Conservation (phyloP, 2,797 vertebrate genomes). For the Tragelaphus eurycerus region DNA sequence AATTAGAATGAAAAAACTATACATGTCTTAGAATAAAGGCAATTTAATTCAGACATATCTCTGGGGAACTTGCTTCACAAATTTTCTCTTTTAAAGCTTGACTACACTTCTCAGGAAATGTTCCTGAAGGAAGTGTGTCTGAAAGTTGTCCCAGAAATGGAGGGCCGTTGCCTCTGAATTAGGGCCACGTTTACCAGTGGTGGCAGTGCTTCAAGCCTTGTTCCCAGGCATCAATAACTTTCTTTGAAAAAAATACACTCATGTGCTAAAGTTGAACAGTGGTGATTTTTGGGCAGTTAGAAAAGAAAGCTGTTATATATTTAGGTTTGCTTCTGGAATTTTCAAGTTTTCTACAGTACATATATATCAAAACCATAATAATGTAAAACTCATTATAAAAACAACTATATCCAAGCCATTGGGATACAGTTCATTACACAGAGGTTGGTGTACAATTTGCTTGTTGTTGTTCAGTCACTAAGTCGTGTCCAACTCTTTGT, state of each 20-base stretch:
- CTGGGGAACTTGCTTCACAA: background rate
- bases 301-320: background rate
- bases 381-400: background rate
- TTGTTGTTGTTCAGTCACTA: background rate
- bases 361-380: background rate
- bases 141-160: background rate
- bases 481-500: background rate
- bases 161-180: background rate
- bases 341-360: background rate
- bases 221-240: background rate
- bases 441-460: background rate
- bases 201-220: background rate
- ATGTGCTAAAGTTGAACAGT: background rate
- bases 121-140: background rate
- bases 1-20: slow-evolving; percentile 19
- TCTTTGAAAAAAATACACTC: background rate
- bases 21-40: background rate
- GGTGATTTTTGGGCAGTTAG: background rate
- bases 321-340: background rate
- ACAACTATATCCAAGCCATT: background rate
- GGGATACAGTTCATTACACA: background rate
- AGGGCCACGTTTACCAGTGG: background rate
- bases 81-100: background rate
- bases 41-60: slow-evolving; percentile 21
- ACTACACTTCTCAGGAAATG: background rate